Base-by-base conservation (phyloP, 2,888 invertebrate species). In the Cabera pusaria region DNA sequence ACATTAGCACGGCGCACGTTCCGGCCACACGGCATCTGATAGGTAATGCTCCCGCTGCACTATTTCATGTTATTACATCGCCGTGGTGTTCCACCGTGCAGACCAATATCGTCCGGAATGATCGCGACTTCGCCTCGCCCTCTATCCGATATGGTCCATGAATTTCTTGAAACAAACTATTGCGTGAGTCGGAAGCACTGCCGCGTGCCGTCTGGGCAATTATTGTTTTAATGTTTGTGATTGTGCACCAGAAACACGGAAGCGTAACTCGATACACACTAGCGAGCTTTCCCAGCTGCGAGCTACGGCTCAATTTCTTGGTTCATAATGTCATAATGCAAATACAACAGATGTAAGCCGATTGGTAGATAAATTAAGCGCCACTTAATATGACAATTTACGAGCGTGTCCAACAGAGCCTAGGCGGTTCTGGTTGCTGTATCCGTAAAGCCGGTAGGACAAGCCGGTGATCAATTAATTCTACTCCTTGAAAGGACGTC, bases 1-100 rank as follows among this genome's bases (percentile, higher is more conserved):
- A 76, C 81, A 82, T 85, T 83, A 82, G 79, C 78, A 70, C 72
- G 69, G 66, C 59, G 76, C 83, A 80, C 79, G 82, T 74, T 81
- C 76, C 71, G 65, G 64, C 59, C 51, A 69, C 78, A 67, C 79
- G 67, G 72, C 65, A 82, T 82, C 81, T 73, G 84, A 83, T 84
- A 79, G 72, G 62, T 74, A 72, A 72, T 66, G 64, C 57, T 21
- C 69, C 68, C 64, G 56, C 56, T 57, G 63, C 64, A 65, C 64
- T 74, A 77, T 78, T 80, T 76, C 78, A 77, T 77, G 73, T 72
- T 77, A 73, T 77, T 74, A 74, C 71, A 68, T 63, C 56, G 20
- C 35, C 12, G 27, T 64, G 60, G 60, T 65, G 63, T 66, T 68
- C 65, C 61, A 54, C 60, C 57, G 62, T 62, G 63, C 59, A 63